Conservation (phyloP, 2,797 vertebrate genomes). For the Coendou prehensilis region DNA sequence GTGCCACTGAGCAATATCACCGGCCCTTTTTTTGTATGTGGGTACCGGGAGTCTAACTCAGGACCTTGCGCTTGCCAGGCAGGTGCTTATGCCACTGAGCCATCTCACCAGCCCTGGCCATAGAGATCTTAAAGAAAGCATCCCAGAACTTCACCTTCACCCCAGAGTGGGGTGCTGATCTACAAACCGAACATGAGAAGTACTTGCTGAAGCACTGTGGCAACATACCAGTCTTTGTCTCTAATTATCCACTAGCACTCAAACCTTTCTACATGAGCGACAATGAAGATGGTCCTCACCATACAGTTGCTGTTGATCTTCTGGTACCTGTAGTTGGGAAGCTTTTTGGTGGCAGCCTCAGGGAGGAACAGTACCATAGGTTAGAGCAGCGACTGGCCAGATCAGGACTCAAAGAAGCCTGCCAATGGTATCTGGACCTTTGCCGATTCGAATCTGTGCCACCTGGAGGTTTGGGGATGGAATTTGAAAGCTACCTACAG, state of each 20-base stretch:
- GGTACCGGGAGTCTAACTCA: too few relatives aligned
- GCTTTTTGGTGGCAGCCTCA: slow-evolving; percentile 96
- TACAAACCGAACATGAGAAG: slow-evolving; percentile 97
- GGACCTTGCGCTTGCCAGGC: too few relatives aligned
- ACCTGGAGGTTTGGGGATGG: slow-evolving; percentile 98
- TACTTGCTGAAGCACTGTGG: slow-evolving; percentile 96
- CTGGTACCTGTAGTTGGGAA: slow-evolving; percentile 97
- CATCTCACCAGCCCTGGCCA: slow-evolving; percentile 86
- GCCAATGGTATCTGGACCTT: slow-evolving; percentile 93
- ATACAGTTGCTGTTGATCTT: slow-evolving; percentile 97
- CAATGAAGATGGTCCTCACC: slow-evolving; percentile 92
- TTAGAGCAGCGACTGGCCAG: slow-evolving; percentile 91
- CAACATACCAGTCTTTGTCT: slow-evolving; percentile 94
- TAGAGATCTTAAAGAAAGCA: slow-evolving; percentile 93
- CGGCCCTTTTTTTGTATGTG: too few relatives aligned
- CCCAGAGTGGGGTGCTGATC: slow-evolving; percentile 96
- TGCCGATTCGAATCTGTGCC: slow-evolving; percentile 95
- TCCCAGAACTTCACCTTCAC: slow-evolving; percentile 93
- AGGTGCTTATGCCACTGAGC: too few relatives aligned
- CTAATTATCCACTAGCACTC: slow-evolving; percentile 95
- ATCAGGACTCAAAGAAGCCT: neutral
- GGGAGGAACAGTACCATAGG: slow-evolving; percentile 94
- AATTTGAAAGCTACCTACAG: slow-evolving; percentile 97
- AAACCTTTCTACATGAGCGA: slow-evolving; percentile 98
- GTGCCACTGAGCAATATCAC: too few relatives aligned